These are phyloP conservation scores for Gastracanthus pulcherrimus DNA, from an alignment of 2,888 invertebrate species.

Conservation along the genomic window DNA sequence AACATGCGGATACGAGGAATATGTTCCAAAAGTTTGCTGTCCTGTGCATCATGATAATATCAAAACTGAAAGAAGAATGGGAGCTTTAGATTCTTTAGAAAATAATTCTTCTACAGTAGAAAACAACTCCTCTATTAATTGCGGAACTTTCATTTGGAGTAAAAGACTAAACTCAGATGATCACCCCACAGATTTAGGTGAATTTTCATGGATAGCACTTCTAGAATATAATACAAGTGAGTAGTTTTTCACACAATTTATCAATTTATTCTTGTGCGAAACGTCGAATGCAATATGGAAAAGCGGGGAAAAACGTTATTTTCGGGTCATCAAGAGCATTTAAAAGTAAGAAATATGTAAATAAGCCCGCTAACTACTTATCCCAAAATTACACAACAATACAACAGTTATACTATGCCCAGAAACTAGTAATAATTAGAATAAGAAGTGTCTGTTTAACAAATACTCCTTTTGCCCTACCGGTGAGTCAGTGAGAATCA, in stretches of 20 bases:
- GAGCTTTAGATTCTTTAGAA: not conserved
- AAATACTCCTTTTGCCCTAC: no score
- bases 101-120: not conserved
- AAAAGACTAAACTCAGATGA: not conserved
- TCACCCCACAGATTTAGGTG: not conserved
- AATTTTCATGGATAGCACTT: constrained; percentile 37
- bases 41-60: not conserved
- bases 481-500: no score
- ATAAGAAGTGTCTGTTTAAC: no score
- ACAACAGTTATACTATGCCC: no score
- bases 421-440: no score
- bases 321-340: no score
- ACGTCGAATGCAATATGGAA: no score
- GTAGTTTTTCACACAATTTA: not conserved
- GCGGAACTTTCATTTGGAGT: constrained; percentile 12
- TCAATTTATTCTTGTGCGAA: no score
- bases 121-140: not conserved
- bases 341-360: no score
- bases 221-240: constrained; percentile 38
- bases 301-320: no score
- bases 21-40: constrained; percentile 29
- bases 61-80: not conserved
- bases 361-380: no score
- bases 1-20: constrained; percentile 3
- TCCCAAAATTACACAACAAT: no score